phyloP scores from a whole-genome alignment of 1,140 invertebrate species.

The Rhyzopertha dominica region DNA sequence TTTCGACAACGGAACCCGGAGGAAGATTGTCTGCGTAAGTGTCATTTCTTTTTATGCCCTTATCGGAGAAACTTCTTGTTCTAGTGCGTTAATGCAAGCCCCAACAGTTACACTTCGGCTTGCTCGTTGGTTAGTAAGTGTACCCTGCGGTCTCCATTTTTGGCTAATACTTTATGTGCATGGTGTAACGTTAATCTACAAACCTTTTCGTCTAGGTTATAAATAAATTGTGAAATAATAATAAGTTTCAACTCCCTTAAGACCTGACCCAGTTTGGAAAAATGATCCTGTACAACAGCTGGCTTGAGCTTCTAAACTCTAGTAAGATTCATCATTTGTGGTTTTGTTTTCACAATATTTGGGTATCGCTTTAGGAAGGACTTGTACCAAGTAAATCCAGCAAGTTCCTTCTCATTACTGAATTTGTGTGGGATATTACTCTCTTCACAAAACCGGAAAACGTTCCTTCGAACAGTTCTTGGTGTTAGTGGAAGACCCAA shows the following conservation, averaged over 20 bases:
- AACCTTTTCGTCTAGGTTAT: constrained; percentile 43
- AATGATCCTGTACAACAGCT: constrained; percentile 9
- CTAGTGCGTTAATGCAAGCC: constrained; percentile 39
- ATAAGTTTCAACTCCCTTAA: constrained; percentile 2
- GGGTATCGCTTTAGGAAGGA: too few relatives aligned
- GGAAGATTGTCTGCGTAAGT: constrained; percentile 36
- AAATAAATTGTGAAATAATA: constrained; percentile 21
- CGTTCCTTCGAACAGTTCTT: too few relatives aligned
- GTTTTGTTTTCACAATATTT: too few relatives aligned
- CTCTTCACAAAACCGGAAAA: too few relatives aligned
- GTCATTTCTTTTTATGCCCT: constrained; percentile 34
- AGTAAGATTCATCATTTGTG: too few relatives aligned
- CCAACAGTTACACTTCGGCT: constrained; percentile 40
- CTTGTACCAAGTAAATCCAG: too few relatives aligned
- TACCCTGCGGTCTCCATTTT: constrained; percentile 33
- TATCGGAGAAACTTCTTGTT: constrained; percentile 39
- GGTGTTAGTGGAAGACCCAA: too few relatives aligned
- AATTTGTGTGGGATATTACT: too few relatives aligned
- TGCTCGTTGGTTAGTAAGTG: constrained; percentile 37
- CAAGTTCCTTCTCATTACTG: too few relatives aligned
- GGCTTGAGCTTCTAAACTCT: neutral
- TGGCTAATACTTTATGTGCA: constrained; percentile 32
- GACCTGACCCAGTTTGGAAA: constrained; percentile 12
- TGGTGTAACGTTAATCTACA: constrained; percentile 42
- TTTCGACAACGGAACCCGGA: constrained; percentile 28